These are phyloP conservation scores for Miichthys miiuy DNA, from an alignment of 2,797 vertebrate species.

Conservation along the genomic window DNA sequence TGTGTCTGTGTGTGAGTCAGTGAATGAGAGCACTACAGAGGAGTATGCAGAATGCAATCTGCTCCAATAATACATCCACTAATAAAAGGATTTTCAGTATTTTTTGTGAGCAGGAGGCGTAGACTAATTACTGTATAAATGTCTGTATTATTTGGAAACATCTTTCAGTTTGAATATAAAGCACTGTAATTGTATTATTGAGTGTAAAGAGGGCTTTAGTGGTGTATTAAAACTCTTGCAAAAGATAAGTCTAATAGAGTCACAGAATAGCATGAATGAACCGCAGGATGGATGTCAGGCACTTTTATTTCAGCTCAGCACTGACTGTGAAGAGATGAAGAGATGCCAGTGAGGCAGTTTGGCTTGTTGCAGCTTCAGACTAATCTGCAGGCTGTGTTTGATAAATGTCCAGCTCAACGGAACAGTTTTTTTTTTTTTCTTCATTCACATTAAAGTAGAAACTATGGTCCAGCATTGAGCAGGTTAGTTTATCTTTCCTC, in stretches of 20 bases:
- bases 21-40: background rate
- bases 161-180: conserved; percentile 14
- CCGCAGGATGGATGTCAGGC: background rate
- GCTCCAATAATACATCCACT: background rate
- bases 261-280: background rate
- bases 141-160: conserved; percentile 2
- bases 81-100: background rate
- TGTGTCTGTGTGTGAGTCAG: background rate
- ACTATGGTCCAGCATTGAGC: background rate
- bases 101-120: conserved; percentile 2
- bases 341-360: background rate
- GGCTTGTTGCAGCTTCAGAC: conserved; percentile 25
- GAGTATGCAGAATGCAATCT: background rate
- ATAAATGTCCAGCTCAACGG: conserved; percentile 19
- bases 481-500: background rate
- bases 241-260: conserved; percentile 9
- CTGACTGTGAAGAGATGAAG: background rate
- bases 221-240: conserved; percentile 6
- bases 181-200: conserved; percentile 7
- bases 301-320: conserved; percentile 6
- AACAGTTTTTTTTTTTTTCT: background rate
- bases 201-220: background rate
- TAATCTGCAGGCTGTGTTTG: conserved; percentile 21
- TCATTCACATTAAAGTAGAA: background rate
- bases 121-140: background rate